Evolutionary conservation across 1,140 invertebrate genomes (phyloP), one percentile per base, ranked within the genome.

Genomic region (Drosophila santomea): DNA sequence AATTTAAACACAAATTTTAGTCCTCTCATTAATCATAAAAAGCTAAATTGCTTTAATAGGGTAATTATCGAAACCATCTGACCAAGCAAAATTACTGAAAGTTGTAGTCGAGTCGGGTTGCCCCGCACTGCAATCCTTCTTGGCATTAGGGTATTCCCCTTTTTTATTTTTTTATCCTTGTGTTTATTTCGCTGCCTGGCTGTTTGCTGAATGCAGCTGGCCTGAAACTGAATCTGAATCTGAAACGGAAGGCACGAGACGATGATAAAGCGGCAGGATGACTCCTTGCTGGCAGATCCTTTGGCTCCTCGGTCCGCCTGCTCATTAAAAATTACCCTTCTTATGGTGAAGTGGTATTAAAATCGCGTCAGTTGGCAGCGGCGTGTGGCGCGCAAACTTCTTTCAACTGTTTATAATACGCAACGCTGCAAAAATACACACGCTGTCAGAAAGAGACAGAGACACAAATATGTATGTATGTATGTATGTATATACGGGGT

Each of bases 241-340:
- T 74, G 69, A 67, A 62, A 50, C 83, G 83, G 83, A 88, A 88
- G 63, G 47, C 64, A 44, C 56, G 68, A 50, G 74, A 64, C 59
- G 77, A 64, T 74, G 63, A 67, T 67, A 83, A 59, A 73, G 81
- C 45, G 58, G 17, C 54, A 71, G 64, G 66, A 72, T 72, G 68
- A 72, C 66, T 72, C 68, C 66, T 71, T 50, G 68, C 68, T 38
- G 68, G 64, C 66, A 58, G 64, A 44, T 55, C 48, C 50, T 68
- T 67, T 51, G n/a, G 43, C 25, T 45, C 52, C 47, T 32, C 28
- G 43, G 32, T 50, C 39, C 32, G 28, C 32, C 20, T 52, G 59
- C 73, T 86, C 83, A 86, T 86, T 86, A 86, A 86, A 88, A 86
- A 86, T 86, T 88, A 88, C 83, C 83, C 79, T 88, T 86, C 84